Evolutionary conservation across 1,140 invertebrate genomes (phyloP), one percentile per base, ranked within the genome.

Genomic region (Diprion similis): DNA sequence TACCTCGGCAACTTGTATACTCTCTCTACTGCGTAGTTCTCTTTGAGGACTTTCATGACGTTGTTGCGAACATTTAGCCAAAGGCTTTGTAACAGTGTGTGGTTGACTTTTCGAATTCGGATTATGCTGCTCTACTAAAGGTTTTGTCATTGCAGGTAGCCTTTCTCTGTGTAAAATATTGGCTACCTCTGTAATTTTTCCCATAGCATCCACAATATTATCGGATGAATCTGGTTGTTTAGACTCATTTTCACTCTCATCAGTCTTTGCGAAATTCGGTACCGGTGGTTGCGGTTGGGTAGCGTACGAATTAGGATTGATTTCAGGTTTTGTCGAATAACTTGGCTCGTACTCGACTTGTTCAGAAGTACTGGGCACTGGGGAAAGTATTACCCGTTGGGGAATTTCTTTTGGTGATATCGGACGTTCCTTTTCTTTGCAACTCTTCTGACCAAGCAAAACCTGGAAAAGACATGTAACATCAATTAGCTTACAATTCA

Each of bases 1-100:
- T 24, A 86, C 78, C 69, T 88, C 86, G 0, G 80, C 80, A 1
- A 87, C 82, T 68, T 86, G 84, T 48, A 86, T 83, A 69, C 79
- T 81, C 47, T 83, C 81, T 3, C 51, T 13, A 17, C 51, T 59
- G 9, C 51, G 51, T 6, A 59, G 51, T 59, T 59, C 51, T 59
- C 51, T 59, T 17, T 59, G 51, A 59, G 51, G 51, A 59, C 51
- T 59, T 17, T 13, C 51, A 59, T 59, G 51, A 59, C n/a, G 9
- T 59, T 59, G 51, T 59, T 59, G 51, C n/a, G 51, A 15, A 59
- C 2, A 17, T 59, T 10, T 59, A 59, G n/a, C 9, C 11, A 17
- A 15, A 17, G 51, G 51, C n/a, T 59, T 59, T 13, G 51, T 15
- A 15, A 17, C 51, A 17, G 3, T 17, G 51, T 8, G 3, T 2